phyloP scores from a whole-genome alignment of 2,797 vertebrate species.

The Gadopsis marmoratus region DNA sequence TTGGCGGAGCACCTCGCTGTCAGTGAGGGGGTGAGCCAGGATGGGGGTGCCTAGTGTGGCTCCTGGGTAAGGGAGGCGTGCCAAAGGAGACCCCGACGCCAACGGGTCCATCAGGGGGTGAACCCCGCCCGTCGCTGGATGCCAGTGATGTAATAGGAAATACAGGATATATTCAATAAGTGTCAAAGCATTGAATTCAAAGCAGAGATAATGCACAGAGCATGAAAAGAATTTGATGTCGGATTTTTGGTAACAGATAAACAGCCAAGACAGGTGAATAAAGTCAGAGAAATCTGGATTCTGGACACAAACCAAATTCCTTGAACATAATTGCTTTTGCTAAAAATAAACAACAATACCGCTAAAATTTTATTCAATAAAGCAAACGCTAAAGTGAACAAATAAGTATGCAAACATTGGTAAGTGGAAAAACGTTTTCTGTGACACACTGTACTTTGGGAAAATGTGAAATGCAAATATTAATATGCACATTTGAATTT shows the following conservation, averaged over 20 bases:
- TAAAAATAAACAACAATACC: not conserved
- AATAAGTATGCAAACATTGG: not conserved
- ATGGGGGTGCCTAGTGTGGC: conserved; percentile 95
- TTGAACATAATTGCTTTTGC: not conserved
- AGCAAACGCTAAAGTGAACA: not conserved
- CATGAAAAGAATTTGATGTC: not conserved
- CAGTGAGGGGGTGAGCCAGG: conserved; percentile 97
- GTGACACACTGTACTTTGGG: not conserved
- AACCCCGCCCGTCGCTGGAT: conserved; percentile 95
- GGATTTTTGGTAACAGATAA: conserved; percentile 5
- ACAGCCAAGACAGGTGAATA: not conserved
- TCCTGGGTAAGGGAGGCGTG: conserved; percentile 97
- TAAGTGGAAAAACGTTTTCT: not conserved
- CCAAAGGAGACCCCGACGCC: conserved; percentile 95
- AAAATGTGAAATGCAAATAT: conserved; percentile 4
- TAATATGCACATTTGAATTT: not conserved
- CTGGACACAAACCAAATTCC: not conserved
- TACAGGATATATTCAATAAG: conserved; percentile 86
- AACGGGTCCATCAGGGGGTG: conserved; percentile 99
- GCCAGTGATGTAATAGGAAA: conserved; percentile 89
- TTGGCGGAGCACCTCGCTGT: conserved; percentile 99
- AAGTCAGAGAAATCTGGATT: conserved; percentile 21
- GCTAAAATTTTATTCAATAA: not conserved
- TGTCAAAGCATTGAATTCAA: conserved; percentile 64
- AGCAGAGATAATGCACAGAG: conserved; percentile 23